A percentile compares a stretch with the other conserved stretches of the same genome.
Conservation (phyloP, 2,888 invertebrate genomes). For the Strigamia transsilvanica region DNA sequence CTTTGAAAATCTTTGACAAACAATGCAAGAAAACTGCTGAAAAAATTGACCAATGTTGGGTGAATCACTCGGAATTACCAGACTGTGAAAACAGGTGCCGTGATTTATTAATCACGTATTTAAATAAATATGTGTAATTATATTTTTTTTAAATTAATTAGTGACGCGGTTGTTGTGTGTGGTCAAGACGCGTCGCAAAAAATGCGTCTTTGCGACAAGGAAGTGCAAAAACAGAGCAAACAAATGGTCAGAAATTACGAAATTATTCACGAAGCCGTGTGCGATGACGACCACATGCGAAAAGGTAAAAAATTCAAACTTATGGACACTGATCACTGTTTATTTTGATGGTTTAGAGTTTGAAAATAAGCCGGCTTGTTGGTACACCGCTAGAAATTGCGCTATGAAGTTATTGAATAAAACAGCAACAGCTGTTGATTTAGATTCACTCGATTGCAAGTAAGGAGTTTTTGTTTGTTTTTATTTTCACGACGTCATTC, state of each 20-base stretch:
- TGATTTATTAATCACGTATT: background rate
- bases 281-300: no score
- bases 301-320: no score
- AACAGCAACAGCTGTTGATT: background rate
- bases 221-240: background rate
- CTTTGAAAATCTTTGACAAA: no score
- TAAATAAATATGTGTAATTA: background rate
- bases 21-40: no score
- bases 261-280: constrained; percentile 9
- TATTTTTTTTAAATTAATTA: background rate
- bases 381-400: constrained; percentile 16
- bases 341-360: no score
- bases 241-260: background rate
- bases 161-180: constrained; percentile 15
- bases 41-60: no score
- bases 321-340: no score
- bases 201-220: background rate
- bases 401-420: constrained; percentile 6
- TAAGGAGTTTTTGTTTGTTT: background rate
- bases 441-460: constrained; percentile 22
- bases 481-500: background rate
- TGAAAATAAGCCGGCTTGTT: background rate
- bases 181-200: constrained; percentile 15
- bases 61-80: no score
- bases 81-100: no score